Base-by-base conservation (phyloP, 1,140 invertebrate species). In the Leptinotarsa texana region DNA sequence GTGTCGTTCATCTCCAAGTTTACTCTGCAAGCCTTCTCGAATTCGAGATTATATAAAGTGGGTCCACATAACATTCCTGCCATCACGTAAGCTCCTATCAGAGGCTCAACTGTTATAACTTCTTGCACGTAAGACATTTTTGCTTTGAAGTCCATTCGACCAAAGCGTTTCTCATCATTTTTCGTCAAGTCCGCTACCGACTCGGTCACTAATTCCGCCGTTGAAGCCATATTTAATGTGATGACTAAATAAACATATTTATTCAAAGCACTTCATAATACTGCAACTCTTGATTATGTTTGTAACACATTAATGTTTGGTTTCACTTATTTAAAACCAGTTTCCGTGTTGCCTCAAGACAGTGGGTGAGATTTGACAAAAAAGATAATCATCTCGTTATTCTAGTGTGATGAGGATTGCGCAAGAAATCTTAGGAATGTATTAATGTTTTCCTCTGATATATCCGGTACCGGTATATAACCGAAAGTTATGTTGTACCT, bases 71-170 rank as follows among this genome's bases (percentile, higher is more conserved):
- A 67, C 8, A 78, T 70, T 17, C 78, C 68, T 2, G 81, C 78
- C 63, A 84, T 77, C 15, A 82, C 33, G 63, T 83, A 84, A 11
- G 77, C 77, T 0, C 72, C 79, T 27, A 85, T 69, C 27, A 85
- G 66, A 15, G 84, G 84, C 69, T 85, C 84, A 3, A 85, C 80
- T 11, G 84, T 85, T 42, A 84, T 80, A 48, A 84, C 74, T 66
- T 83, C 77, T 62, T 74, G 78, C 4, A 81, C 51, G 62, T 82
- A 84, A 4, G 51, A 18, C 13, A 81, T 51, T 67, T 77, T 76
- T 68, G 82, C 80, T 27, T 72, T 76, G 13, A 78, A 57, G 13
- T 74, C 70, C 78, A 80, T 79, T 24, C 73, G 62, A 69, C 69
- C 75, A 61, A 83, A 81, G 11, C 76, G 76, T 76, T 78, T 81